phyloP scores from a whole-genome alignment of 2,797 vertebrate species.

The Brachyalestes nurse region DNA sequence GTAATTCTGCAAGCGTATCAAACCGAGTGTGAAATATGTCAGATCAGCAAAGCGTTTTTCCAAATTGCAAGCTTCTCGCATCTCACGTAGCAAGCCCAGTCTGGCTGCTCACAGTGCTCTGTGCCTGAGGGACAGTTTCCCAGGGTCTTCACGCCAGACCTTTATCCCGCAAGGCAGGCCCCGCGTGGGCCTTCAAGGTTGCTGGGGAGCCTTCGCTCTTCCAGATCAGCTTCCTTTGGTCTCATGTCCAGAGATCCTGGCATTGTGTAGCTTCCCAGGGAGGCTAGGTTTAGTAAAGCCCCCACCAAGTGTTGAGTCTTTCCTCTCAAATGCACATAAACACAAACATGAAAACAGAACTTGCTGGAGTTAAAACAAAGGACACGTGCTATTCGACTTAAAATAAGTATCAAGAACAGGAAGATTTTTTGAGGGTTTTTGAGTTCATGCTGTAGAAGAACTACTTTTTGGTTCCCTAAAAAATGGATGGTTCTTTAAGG shows the following conservation, averaged over 20 bases:
- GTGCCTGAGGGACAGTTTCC: conserved; percentile 51
- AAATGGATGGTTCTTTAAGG: no score
- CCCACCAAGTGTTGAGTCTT: not conserved
- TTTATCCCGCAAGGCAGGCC: conserved; percentile 1
- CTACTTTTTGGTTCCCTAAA: no score
- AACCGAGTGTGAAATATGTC: not conserved
- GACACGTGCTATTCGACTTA: not conserved
- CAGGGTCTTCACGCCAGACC: conserved; percentile 32
- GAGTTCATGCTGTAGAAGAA: no score
- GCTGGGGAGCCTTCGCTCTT: not conserved
- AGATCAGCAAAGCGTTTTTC: not conserved
- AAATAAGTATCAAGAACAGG: not conserved
- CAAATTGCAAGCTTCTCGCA: not conserved
- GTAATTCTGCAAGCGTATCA: not conserved
- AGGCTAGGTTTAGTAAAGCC: conserved; percentile 35
- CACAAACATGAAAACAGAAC: not conserved
- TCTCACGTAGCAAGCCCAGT: conserved; percentile 24
- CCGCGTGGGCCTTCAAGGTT: not conserved
- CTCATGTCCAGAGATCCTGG: conserved; percentile 68
- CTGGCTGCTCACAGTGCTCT: conserved; percentile 14
- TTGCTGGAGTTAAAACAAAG: not conserved
- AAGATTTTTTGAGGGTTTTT: not conserved
- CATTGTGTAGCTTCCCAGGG: conserved; percentile 66
- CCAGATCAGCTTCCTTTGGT: conserved; percentile 1
- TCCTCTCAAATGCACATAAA: not conserved